Conservation (phyloP, 2,797 vertebrate genomes). For the Chrysocyon brachyurus region DNA sequence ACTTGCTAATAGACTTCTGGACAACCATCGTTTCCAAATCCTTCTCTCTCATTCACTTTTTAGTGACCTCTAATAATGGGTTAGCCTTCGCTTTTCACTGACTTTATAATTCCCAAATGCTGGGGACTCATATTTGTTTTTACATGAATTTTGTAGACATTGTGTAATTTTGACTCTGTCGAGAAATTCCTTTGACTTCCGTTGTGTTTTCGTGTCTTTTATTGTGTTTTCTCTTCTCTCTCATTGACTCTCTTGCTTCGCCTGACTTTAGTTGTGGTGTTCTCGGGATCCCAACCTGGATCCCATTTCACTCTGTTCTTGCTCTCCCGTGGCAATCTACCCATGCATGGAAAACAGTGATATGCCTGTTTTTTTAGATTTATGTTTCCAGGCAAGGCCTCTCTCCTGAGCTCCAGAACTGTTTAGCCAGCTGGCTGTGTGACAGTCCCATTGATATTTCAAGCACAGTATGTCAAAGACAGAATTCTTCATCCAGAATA, state of each 20-base stretch:
- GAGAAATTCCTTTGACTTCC: neutral
- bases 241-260: neutral
- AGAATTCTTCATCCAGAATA: conserved; percentile 34
- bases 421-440: neutral
- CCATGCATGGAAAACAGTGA: neutral
- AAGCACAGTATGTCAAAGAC: neutral
- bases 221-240: neutral
- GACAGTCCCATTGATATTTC: neutral
- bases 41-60: neutral
- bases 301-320: neutral
- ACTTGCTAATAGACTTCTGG: neutral
- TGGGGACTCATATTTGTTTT: neutral
- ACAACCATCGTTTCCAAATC: neutral
- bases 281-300: neutral
- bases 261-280: neutral
- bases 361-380: conserved; percentile 42
- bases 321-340: neutral
- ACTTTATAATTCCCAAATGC: conserved; percentile 41
- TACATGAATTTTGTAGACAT: neutral
- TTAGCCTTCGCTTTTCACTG: neutral
- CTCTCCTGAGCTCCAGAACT: neutral
- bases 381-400: conserved; percentile 18
- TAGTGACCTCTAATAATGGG: neutral
- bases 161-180: neutral
- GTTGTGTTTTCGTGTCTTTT: neutral